Base-by-base conservation (phyloP, 1,140 invertebrate species). In the Chlorops oryzae region DNA sequence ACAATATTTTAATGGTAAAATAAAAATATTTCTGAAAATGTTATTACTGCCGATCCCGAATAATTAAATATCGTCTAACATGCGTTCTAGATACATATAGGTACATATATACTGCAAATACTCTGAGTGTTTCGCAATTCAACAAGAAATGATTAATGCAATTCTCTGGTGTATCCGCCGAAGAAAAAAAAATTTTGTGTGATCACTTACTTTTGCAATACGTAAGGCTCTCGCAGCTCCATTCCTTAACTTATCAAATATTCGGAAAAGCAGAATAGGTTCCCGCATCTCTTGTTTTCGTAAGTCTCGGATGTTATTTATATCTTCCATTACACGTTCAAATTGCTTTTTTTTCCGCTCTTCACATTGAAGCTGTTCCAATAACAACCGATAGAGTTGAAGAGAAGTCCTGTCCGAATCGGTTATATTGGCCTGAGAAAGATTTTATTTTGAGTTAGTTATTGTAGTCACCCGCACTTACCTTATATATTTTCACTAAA, bases 401-500 rank as follows among this genome's bases (percentile, higher is more conserved):
- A 75, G 76, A 78, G 73, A 82, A 78, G 71, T 88, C 66, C 61
- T 77, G 2, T 73, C 72, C n/a, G 69, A 66, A 13, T 73, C 73
- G 2, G 72, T 53, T 73, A 87, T 83, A 78, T 92, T 65, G 3
- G 80, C 78, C 73, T 80, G 48, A 20, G 54, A 54, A n/a, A n/a
- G n/a, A n/a, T n/a, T n/a, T 13, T 13, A 6, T 38, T 12, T 13
- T 38, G 12, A 2, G 12, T 34, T 2, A 34, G 38, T 40, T 12
- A 40, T 40, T 12, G 18, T 20, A n/a, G n/a, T n/a, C 5, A n/a
- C n/a, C n/a, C 25, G 25, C 10, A 65, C 61, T 63, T 63, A 83
- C 81, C 57, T 79, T 76, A 54, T 86, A 86, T 41, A 79, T 79
- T 34, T 77, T 71, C 0, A 78, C 83, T 38, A 81, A 75, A n/a